Conservation (phyloP, 2,888 invertebrate species). For the Choreutis nemorana region DNA sequence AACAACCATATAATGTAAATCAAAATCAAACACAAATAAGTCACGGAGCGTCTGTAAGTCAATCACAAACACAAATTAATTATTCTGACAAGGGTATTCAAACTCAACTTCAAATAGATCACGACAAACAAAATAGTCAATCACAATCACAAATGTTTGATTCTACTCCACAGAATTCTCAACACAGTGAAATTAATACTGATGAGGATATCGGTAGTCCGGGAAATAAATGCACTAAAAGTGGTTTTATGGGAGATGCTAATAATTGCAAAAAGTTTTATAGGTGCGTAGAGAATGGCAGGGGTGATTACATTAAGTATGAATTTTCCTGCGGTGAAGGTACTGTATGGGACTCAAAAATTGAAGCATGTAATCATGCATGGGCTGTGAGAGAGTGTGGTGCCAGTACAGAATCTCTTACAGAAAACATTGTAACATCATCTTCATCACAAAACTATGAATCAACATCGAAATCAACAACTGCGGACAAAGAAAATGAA, state of each 20-base stretch:
- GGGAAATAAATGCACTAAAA: slow-evolving; percentile 27
- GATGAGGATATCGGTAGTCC: too few relatives aligned
- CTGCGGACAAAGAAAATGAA: slow-evolving; percentile 10
- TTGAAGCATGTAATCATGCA: slow-evolving; percentile 66
- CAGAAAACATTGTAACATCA: slow-evolving; percentile 8
- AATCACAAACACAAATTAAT: slow-evolving; percentile 30
- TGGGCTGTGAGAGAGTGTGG: slow-evolving; percentile 49
- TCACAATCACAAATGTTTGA: slow-evolving; percentile 23
- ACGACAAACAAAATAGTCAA: slow-evolving; percentile 30
- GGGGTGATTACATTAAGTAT: slow-evolving; percentile 46
- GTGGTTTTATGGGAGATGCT: slow-evolving; percentile 67
- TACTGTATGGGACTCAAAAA: slow-evolving; percentile 66
- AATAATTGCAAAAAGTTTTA: slow-evolving; percentile 73
- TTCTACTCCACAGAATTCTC: too few relatives aligned
- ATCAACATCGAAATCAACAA: slow-evolving; percentile 13
- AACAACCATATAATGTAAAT: slow-evolving; percentile 11
- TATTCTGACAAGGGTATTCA: slow-evolving; percentile 26
- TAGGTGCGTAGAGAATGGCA: slow-evolving; percentile 66
- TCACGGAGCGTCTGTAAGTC: slow-evolving; percentile 25
- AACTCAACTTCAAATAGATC: slow-evolving; percentile 34
- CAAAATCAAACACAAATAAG: slow-evolving; percentile 33
- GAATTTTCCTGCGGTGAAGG: slow-evolving; percentile 67
- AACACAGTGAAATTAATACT: too few relatives aligned
- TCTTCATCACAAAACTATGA: slow-evolving; percentile 9
- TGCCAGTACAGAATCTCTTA: slow-evolving; percentile 12